Evolutionary conservation across 1,140 invertebrate species (phyloP).

Genomic region (Doryteuthis pealeii): DNA sequence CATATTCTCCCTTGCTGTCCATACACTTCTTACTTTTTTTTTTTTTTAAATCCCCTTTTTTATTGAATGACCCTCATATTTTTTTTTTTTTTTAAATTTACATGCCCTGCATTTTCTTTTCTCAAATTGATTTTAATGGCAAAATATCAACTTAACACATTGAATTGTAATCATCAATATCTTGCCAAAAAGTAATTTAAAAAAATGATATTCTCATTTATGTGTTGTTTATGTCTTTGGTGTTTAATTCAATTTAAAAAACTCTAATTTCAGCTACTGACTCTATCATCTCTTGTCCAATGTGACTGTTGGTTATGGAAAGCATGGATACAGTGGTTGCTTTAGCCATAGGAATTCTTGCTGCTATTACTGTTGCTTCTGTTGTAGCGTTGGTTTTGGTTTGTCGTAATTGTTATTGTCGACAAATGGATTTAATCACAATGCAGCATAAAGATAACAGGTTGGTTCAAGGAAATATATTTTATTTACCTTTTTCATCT

Average conservation of each 20-base stretch:
- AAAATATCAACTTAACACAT: not conserved
- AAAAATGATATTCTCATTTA: not conserved
- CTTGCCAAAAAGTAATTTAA: no score
- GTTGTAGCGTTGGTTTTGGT: constrained; percentile 70
- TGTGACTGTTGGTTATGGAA: constrained; percentile 19
- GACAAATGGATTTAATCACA: constrained; percentile 45
- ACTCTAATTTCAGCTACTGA: constrained; percentile 7
- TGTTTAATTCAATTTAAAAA: not conserved
- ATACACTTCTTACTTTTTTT: no score
- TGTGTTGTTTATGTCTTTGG: constrained; percentile 18
- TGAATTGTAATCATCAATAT: no score
- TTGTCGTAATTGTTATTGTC: constrained; percentile 62
- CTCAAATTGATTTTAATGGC: not conserved
- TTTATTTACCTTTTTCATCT: not conserved
- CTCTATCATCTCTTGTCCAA: constrained; percentile 5
- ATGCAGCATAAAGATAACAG: constrained; percentile 42
- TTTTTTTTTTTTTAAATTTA: no score
- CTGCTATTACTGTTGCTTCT: constrained; percentile 70
- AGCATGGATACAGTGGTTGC: constrained; percentile 71
- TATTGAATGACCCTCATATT: no score
- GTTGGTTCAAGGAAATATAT: constrained; percentile 18
- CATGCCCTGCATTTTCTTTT: no score
- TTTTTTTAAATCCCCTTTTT: no score
- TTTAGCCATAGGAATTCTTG: constrained; percentile 69
- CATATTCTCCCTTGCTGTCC: no score